Base-by-base conservation (phyloP, 2,113 vertebrate species). In the Hypanus sabinus region DNA sequence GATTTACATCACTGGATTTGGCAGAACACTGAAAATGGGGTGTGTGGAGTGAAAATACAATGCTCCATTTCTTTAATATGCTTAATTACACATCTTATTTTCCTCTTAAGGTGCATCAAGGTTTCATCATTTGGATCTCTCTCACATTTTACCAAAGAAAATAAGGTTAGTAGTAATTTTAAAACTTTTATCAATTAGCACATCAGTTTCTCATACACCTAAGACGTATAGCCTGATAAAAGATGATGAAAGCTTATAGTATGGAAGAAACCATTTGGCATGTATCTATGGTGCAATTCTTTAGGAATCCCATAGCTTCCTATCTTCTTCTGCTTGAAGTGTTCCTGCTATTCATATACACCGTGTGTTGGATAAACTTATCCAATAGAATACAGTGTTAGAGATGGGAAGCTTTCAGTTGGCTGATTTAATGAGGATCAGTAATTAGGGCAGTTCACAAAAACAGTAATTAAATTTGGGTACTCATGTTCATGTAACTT, bases 61-160 rank as follows among this genome's bases (percentile, higher is more conserved):
- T 87, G 55, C 10, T 27, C 14, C 36, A 93, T 18, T 73, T 38
- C n/a, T 93, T 18, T n/a, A 70, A 5, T 38, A n/a, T 20, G 38
- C 55, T 71, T 93, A 22, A 73, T 91, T 14, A 70, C 30, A 68
- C n/a, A 16, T 91, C 16, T 92, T 12, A 38, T 79, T 94, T 6
- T 91, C 83, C 95, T 94, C 90, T 94, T 20, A 95, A 98, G 97
- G 95, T 98, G 97, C 95, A 79, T 98, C 22, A 97, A 98, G 94
- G 95, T 98, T 87, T 97, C 97, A 8, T 98, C 97, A 14, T 98
- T 98, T 95, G 97, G 97, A 90, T 96, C 96, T 0, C 95, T 98
- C n/a, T 97, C 96, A 92, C 97, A 98, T 95, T 98, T 98, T 94
- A 94, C 94, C 70, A 97, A 97, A 96, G 95, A 96, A 75, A 95